Conservation (phyloP, 1,140 invertebrate genomes). For the Pissodes strobi region DNA sequence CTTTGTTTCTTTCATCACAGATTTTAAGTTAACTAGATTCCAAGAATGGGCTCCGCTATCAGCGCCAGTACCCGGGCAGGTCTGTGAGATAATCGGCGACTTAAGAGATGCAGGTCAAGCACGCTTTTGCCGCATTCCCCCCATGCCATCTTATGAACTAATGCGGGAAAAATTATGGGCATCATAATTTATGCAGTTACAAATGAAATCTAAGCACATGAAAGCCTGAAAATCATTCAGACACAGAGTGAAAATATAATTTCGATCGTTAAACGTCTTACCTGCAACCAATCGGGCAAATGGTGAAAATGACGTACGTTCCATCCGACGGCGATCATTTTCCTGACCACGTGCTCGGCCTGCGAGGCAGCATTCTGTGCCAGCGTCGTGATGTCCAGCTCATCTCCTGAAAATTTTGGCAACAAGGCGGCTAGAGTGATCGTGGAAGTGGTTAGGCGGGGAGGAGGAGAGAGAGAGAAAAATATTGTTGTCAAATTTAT, state of each 20-base stretch:
- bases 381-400: slow-evolving; percentile 79
- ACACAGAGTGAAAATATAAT: background rate
- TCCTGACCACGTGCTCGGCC: slow-evolving; percentile 91
- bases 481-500: too few relatives aligned
- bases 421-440: slow-evolving; percentile 20
- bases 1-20: too few relatives aligned
- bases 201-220: background rate
- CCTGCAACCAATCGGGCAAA: slow-evolving; percentile 38
- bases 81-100: too few relatives aligned
- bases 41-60: too few relatives aligned
- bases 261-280: too few relatives aligned
- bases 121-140: too few relatives aligned
- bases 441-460: slow-evolving; percentile 6
- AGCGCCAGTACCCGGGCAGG: too few relatives aligned
- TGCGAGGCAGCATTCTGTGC: slow-evolving; percentile 89
- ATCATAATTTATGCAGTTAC: too few relatives aligned
- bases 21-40: too few relatives aligned
- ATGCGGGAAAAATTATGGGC: too few relatives aligned
- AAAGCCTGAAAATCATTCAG: background rate
- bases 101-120: too few relatives aligned
- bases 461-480: slow-evolving; percentile 12
- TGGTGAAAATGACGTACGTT: slow-evolving; percentile 73
- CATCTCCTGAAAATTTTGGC: slow-evolving; percentile 61
- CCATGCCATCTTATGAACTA: too few relatives aligned
- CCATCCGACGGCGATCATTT: slow-evolving; percentile 83